Evolutionary conservation across 2,888 invertebrate genomes (phyloP), one percentile per base, ranked within the genome.

Genomic region (Nomada hirtipes): DNA sequence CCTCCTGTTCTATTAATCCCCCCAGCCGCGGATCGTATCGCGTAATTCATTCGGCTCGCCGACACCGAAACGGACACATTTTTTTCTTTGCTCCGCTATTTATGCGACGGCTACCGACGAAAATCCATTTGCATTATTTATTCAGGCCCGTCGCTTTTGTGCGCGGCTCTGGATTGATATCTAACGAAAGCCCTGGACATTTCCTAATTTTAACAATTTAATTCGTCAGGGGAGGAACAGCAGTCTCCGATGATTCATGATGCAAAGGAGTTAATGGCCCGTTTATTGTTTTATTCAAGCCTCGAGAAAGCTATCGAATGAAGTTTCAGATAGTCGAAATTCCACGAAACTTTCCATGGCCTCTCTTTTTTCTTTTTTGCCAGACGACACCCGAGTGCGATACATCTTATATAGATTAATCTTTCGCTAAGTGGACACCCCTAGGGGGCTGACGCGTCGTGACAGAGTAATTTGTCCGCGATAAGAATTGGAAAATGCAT

Each of bases 321-420:
- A 50, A 61, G 60, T 78, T 79, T 44, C 65, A 18, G 44, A 53
- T 71, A 36, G 74, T 50, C 29, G 11, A 23, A 36, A 65, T 71
- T 79, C 60, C 42, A 18, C 26, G 61, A 57, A 79, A 79, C 52
- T 78, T 79, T 50, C 70, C 18, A 67, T 47, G 26, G 50, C 65
- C 29, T 23, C 15, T 71, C 26, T 36, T 36, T 4, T 36, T 36
- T 36, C 36, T 4, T 76, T 78, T 76, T 78, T 13, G 26, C 29
- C 20, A 20, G 68, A 75, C 52, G 50, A 55, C n/a, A 67, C 60
- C 61, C 52, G 61, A 55, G 47, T 61, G 59, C 72, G 76, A 65
- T 77, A 53, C 36, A 61, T 42, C 44, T 23, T 57, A 64, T 79
- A 59, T 47, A 63, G 75, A 79, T 79, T 75, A 79, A 79, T 79